phyloP scores from a whole-genome alignment of 1,140 invertebrate genomes.

The Drosophila grimshawi region DNA sequence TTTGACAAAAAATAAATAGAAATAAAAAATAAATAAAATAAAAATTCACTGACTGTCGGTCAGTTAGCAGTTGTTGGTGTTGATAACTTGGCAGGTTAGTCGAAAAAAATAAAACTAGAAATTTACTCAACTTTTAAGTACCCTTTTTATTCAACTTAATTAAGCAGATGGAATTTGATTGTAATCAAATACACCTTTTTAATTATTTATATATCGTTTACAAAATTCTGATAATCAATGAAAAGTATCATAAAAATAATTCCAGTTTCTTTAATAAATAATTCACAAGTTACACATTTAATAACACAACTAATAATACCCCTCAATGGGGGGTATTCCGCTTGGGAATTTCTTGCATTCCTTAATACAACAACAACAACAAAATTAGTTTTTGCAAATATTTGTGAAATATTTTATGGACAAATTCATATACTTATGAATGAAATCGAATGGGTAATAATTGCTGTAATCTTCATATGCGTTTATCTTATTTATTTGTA shows the following conservation, averaged over 20 bases:
- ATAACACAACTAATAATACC: too few species aligned
- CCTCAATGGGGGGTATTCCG: too few species aligned
- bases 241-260: too few species aligned
- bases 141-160: too few species aligned
- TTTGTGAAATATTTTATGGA: not conserved
- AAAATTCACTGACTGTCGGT: not conserved
- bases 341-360: slow-evolving; percentile 55
- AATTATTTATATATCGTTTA: too few species aligned
- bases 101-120: not conserved
- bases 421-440: slow-evolving; percentile 14
- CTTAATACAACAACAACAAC: slow-evolving; percentile 43
- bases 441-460: not conserved
- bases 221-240: too few species aligned
- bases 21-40: not conserved
- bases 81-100: not conserved
- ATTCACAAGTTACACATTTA: too few species aligned
- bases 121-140: too few species aligned
- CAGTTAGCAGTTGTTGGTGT: not conserved
- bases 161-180: too few species aligned
- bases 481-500: not conserved
- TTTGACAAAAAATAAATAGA: slow-evolving; percentile 38
- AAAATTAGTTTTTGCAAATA: slow-evolving; percentile 12
- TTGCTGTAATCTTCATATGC: not conserved
- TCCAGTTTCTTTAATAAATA: too few species aligned
- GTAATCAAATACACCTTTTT: too few species aligned